phyloP scores from a whole-genome alignment of 2,888 invertebrate species.

The Steinernema hermaphroditum region DNA sequence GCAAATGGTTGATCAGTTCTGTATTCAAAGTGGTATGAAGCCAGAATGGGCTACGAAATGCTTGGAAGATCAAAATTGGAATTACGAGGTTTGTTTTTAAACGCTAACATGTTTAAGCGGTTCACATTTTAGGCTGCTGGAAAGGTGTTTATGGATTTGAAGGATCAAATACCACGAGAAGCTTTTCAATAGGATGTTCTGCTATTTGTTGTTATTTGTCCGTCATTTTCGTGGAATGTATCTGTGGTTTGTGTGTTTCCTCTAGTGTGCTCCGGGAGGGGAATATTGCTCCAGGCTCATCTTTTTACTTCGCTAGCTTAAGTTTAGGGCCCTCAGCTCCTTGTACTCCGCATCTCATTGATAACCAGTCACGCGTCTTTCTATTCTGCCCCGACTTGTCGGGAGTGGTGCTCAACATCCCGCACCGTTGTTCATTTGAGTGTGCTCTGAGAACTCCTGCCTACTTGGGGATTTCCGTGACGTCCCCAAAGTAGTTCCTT shows the following conservation, averaged over 20 bases:
- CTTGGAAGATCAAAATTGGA: constrained; percentile 55
- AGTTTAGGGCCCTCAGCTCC: no score
- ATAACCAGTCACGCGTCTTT: no score
- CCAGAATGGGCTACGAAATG: constrained; percentile 57
- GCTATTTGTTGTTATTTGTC: background rate
- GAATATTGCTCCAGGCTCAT: no score
- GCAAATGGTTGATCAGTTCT: constrained; percentile 55
- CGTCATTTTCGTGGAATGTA: background rate
- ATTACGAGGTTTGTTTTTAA: constrained; percentile 49
- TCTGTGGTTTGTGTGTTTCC: background rate
- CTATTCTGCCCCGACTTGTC: no score
- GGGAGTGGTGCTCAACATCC: no score
- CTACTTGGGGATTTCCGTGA: no score
- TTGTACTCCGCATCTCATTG: no score
- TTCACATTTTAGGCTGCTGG: constrained; percentile 7
- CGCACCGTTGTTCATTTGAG: no score
- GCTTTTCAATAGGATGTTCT: constrained; percentile 19
- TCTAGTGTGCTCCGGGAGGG: background rate
- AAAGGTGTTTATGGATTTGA: background rate
- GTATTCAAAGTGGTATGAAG: constrained; percentile 54
- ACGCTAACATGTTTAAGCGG: background rate
- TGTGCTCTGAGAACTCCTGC: no score
- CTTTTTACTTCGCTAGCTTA: no score
- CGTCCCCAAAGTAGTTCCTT: no score
- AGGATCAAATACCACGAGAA: background rate